Evolutionary conservation across 2,113 vertebrate genomes (phyloP), one percentile per base, ranked within the genome.

Genomic region (Vulpes lagopus): DNA sequence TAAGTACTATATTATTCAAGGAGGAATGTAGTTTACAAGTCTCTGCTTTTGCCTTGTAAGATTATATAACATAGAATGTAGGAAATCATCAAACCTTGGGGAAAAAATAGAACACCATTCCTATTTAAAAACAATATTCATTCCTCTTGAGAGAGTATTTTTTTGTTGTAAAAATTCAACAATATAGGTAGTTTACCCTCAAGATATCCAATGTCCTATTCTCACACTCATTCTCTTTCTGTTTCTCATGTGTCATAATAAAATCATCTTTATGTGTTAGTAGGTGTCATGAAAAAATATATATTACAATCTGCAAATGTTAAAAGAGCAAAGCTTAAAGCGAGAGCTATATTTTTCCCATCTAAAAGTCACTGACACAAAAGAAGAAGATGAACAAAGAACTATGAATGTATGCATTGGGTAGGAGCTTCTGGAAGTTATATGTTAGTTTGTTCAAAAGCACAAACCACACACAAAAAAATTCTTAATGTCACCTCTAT

Each of bases 11-110:
- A 84, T 97, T 97, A 14, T 4, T 78, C 0, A 30, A 98, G 82
- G 9, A 3, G 0, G 84, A 96, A 95, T 92, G 89, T 88, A 89
- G 27, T 97, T 98, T 93, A 76, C 78, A 97, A n/a, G 96, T 85
- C 82, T 2, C 64, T 35, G 9, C 25, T 59, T 94, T 60, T 23
- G 69, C 23, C 73, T 81, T 85, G 43, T 9, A 67, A 82, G 89
- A 82, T 89, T 97, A 96, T 57, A 38, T 91, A 95, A 5, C 2
- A 78, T 23, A 59, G 60, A 85, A 14, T 82, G 4, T 30, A 59
- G 65, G 43, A 95, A 95, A 78, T 65, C 30, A 67, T 81, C 65
- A 79, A 86, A 91, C 7, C 53, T 49, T 71, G 76, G 79, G 43
- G 65, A 90, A 1, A 55, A 82, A 86, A 55, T 73, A 96, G 93